Evolutionary conservation across 2,797 vertebrate species (phyloP).

Genomic region (Pseudomugil tenellus): DNA sequence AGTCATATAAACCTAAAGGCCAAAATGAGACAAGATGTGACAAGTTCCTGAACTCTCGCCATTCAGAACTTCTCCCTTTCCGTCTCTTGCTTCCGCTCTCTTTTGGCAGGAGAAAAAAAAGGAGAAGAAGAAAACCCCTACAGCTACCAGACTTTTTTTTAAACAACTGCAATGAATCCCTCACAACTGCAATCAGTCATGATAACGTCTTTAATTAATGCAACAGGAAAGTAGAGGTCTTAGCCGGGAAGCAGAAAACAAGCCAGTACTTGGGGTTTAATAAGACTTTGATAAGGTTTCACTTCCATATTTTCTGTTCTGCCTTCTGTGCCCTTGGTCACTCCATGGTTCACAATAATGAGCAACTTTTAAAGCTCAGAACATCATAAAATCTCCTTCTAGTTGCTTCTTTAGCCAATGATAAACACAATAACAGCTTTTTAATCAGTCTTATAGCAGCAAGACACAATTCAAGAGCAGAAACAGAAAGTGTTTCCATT

Average conservation of each 20-base stretch:
- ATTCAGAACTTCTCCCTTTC: conserved; percentile 68
- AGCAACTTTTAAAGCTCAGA: conserved; percentile 14
- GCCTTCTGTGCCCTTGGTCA: background rate
- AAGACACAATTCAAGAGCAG: background rate
- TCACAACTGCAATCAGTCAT: conserved; percentile 82
- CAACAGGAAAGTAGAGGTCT: conserved; percentile 79
- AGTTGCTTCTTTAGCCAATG: conserved; percentile 3
- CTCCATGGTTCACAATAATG: conserved; percentile 33
- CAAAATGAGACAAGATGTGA: conserved; percentile 82
- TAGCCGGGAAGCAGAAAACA: conserved; percentile 66
- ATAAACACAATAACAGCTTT: background rate
- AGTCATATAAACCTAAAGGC: conserved; percentile 80
- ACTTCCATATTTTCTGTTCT: conserved; percentile 46
- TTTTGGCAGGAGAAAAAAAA: conserved; percentile 23
- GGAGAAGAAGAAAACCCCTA: conserved; percentile 58
- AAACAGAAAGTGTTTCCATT: background rate
- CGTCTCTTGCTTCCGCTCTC: conserved; percentile 61
- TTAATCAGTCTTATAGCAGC: background rate
- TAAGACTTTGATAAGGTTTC: conserved; percentile 69
- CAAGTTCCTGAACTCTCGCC: conserved; percentile 80
- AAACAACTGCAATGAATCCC: conserved; percentile 75
- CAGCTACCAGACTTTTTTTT: conserved; percentile 69
- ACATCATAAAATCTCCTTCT: conserved; percentile 2
- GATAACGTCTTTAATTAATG: conserved; percentile 81
- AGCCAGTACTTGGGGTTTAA: conserved; percentile 69